Conservation (phyloP, 92 coral and sea anemone genomes). For the Anthopleura xanthogrammica region DNA sequence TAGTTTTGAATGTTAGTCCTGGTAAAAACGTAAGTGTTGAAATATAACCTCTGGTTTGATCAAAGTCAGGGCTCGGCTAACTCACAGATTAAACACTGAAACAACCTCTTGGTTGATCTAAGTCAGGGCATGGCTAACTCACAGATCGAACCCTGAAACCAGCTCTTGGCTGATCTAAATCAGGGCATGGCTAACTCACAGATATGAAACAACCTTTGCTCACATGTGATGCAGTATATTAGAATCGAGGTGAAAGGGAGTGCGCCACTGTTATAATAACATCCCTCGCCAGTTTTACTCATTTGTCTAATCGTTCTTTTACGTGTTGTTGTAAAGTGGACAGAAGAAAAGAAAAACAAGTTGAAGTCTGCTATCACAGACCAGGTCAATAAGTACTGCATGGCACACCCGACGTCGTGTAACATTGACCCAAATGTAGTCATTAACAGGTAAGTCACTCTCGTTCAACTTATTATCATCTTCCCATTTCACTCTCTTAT, state of each 20-base stretch:
- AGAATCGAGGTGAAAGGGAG: too few relatives aligned
- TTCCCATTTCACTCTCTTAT: not conserved
- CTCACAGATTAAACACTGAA: too few relatives aligned
- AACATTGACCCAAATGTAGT: slow-evolving; percentile 25
- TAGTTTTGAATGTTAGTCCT: slow-evolving; percentile 6
- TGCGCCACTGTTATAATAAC: not conserved
- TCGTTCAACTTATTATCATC: not conserved
- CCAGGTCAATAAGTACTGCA: slow-evolving; percentile 38
- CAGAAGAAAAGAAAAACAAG: slow-evolving; percentile 24
- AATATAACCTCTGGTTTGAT: not conserved
- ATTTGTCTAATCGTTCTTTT: not conserved
- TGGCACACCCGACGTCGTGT: slow-evolving; percentile 26
- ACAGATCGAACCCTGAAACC: too few relatives aligned
- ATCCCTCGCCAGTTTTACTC: not conserved
- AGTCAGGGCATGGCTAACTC: too few relatives aligned
- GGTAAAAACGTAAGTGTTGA: slow-evolving; percentile 10
- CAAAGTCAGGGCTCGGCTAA: not conserved
- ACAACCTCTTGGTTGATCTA: too few relatives aligned
- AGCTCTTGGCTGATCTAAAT: too few relatives aligned
- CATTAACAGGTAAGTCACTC: slow-evolving; percentile 22
- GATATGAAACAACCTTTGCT: too few relatives aligned
- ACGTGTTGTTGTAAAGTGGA: slow-evolving; percentile 43
- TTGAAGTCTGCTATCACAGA: slow-evolving; percentile 35
- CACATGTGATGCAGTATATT: too few relatives aligned
- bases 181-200: too few relatives aligned